Evolutionary conservation across 2,113 vertebrate genomes (phyloP), one percentile per base, ranked within the genome.

Genomic region (Lasiurus borealis): DNA sequence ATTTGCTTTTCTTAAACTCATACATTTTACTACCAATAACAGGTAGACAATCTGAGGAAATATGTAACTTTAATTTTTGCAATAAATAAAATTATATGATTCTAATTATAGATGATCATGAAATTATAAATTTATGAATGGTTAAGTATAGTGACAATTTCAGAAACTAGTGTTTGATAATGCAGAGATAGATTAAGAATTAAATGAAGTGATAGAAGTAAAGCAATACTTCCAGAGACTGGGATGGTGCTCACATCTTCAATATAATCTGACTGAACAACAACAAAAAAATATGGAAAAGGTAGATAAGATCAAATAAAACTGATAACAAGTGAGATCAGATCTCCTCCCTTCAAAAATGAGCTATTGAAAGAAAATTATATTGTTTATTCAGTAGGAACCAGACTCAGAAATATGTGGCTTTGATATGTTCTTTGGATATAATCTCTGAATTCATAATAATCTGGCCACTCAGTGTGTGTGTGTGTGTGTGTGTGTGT

Each of bases 1-100:
- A 57, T 89, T 86, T 92, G 25, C 89, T 78, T n/a, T 52, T 88
- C 80, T 88, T 85, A 78, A 90, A 64, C 23, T 64, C 85, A 87
- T 80, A 27, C 8, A 46, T 90, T 83, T 83, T 87, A 29, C 21
- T 54, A 84, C 15, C 8, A 90, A 69, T 82, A 83, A 64, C 34
- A 95, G 84, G 27, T 4, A 97, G 73, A 92, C 1, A 2, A 86
- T 59, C 27, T 84, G 68, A 88, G 25, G 76, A 93, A 71, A 72
- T 46, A 69, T 82, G 14, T 46, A 66, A 81, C 18, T 78, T 92
- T 87, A 7, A 64, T 59, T 54, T 91, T 27, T 85, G 15, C 15
- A 89, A 12, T 86, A 84, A 80, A 87, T 64, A 85, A 34, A 90
- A 75, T 52, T 73, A 46, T 81, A 69, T 34, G n/a, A 80, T 69